These are phyloP conservation scores for Marmota flaviventris DNA, from an alignment of 2,113 vertebrate species.

Conservation along the genomic window DNA sequence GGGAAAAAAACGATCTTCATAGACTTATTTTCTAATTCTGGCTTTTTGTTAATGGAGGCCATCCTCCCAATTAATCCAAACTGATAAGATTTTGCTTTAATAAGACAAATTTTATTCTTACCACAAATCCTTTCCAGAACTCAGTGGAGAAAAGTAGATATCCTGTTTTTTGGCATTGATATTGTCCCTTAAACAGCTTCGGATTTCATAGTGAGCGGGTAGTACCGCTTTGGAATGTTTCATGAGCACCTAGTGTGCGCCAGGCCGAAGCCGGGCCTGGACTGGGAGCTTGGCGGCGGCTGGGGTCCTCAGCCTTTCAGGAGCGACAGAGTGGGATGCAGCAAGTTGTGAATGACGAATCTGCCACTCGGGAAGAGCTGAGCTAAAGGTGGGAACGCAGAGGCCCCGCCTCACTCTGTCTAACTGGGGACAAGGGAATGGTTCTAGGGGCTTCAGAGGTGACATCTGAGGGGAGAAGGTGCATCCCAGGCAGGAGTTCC, in stretches of 20 bases:
- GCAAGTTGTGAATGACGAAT: not conserved
- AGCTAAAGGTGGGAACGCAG: not conserved
- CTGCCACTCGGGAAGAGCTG: too few relatives aligned
- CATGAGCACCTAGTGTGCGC: not conserved
- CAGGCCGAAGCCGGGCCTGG: conserved; percentile 33
- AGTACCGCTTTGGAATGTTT: not conserved
- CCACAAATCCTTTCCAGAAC: not conserved
- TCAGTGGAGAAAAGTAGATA: not conserved
- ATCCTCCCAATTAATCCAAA: not conserved
- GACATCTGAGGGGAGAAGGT: not conserved
- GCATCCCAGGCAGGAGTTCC: not conserved
- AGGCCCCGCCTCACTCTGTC: not conserved
- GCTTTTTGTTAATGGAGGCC: not conserved
- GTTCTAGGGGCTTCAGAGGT: not conserved
- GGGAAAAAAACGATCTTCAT: not conserved
- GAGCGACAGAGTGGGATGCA: not conserved
- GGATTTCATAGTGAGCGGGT: not conserved
- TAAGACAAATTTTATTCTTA: conserved; percentile 32
- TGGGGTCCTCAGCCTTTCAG: not conserved
- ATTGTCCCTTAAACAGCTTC: conserved; percentile 42
- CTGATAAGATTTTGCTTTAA: conserved; percentile 27
- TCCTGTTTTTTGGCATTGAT: not conserved
- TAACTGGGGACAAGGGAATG: too few relatives aligned
- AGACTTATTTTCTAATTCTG: conserved; percentile 21
- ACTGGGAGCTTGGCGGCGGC: not conserved